Percentiles rank a stretch among this genome's conserved stretches.
phyloP scores from a whole-genome alignment of 1,140 invertebrate genomes.

The Zaprionus lachaisei region DNA sequence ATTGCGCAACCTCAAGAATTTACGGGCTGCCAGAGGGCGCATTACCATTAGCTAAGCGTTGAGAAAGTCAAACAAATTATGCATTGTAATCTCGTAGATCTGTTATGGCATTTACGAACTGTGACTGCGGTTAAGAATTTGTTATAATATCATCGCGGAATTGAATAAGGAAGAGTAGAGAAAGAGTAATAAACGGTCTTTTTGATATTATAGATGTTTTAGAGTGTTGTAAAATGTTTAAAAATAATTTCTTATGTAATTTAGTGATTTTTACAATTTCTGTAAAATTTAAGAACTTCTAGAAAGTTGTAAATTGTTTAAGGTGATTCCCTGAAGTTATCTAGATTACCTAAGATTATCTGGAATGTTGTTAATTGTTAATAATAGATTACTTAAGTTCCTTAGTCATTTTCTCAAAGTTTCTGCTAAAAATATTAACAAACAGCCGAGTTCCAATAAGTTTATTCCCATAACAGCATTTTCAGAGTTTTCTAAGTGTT shows the following conservation, averaged over 20 bases:
- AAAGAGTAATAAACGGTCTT: not conserved
- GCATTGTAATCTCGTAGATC: not conserved
- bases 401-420: no score
- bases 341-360: no score
- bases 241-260: not conserved
- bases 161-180: not conserved
- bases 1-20: conserved; percentile 76
- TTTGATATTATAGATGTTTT: not conserved
- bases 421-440: no score
- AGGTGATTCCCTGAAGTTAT: no score
- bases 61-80: conserved; percentile 29
- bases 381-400: no score
- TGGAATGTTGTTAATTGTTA: no score
- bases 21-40: conserved; percentile 45
- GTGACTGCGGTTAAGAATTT: not conserved
- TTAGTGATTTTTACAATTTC: not conserved
- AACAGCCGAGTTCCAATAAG: no score
- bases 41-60: conserved; percentile 35
- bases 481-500: not conserved
- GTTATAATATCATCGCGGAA: not conserved
- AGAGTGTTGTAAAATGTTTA: not conserved
- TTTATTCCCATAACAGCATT: not conserved
- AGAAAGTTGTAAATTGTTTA: no score
- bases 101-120: not conserved
- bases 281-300: no score